phyloP scores from a whole-genome alignment of 2,113 vertebrate genomes.

The Copsychus sechellarum region DNA sequence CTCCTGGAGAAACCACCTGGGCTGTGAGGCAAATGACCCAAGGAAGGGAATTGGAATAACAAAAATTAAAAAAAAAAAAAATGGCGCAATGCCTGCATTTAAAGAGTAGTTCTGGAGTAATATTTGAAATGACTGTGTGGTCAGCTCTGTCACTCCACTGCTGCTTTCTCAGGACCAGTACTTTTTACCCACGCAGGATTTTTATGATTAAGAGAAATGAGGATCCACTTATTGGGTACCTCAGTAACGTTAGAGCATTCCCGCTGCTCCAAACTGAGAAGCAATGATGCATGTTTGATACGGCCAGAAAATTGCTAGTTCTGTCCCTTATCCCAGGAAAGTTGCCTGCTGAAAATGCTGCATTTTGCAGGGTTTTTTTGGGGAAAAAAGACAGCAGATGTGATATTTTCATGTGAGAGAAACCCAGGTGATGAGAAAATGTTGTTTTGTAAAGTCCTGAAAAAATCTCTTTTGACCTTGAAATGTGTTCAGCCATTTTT shows the following conservation, averaged over 20 bases:
- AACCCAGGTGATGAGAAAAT: not conserved
- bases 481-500: not conserved
- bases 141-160: not conserved
- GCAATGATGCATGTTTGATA: not conserved
- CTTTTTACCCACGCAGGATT: not conserved
- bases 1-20: not conserved
- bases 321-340: not conserved
- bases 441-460: not conserved
- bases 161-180: not conserved
- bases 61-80: not conserved
- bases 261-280: not conserved
- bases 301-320: not conserved
- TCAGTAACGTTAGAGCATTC: not conserved
- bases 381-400: not conserved
- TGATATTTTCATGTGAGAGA: not conserved
- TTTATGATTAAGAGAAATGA: not conserved
- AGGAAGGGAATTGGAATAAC: not conserved
- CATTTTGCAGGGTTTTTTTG: not conserved
- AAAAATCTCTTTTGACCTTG: not conserved
- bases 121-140: not conserved
- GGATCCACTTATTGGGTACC: not conserved
- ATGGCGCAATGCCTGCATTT: not conserved
- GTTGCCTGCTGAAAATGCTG: not conserved
- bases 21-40: not conserved
- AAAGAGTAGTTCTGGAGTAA: not conserved